Base-by-base conservation (phyloP, 1,140 invertebrate genomes). In the Drosophila triauraria region DNA sequence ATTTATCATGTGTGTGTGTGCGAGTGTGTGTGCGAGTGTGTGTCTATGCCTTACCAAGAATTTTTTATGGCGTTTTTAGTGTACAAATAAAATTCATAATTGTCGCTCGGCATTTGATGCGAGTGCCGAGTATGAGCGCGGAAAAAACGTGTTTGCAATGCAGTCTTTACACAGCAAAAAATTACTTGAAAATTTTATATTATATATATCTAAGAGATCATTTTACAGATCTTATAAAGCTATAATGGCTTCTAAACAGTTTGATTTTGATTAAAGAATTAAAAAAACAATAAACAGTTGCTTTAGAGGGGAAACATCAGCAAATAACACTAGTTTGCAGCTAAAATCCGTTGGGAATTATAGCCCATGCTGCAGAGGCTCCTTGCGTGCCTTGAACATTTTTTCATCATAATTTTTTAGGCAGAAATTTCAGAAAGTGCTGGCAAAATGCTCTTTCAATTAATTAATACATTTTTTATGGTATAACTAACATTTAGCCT, bases 1-100 rank as follows among this genome's bases (percentile, higher is more conserved):
- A 50, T 48, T 38, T 51, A n/a, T n/a, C 13, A 23, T 35, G 25
- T 61, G 38, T 60, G 43, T 77, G 65, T 67, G 57, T 76, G 62
- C 54, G 51, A 27, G n/a, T 78, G 59, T 76, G 60, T 78, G 62
- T 76, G 57, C 71, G 62, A 68, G 67, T 86, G 68, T 78, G 58
- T 87, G 86, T 80, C 53, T 65, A 67, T 84, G 77, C 56, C 65
- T 87, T 91, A 91, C 76, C 82, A 80, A 91, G 79, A 91, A 86
- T 91, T 75, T 86, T 90, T 82, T 74, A 87, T 88, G 63, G 71
- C 77, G 68, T 88, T 81, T 82, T 59, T 70, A 78, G 75, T 83
- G 44, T 65, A 58, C 69, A 60, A 88, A 83, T 80, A 78, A 80
- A 84, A 88, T 70, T 84, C 77, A 90, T 88, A 88, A 88, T 88